Conservation (phyloP, 2,113 vertebrate genomes). For the Laticauda colubrina region DNA sequence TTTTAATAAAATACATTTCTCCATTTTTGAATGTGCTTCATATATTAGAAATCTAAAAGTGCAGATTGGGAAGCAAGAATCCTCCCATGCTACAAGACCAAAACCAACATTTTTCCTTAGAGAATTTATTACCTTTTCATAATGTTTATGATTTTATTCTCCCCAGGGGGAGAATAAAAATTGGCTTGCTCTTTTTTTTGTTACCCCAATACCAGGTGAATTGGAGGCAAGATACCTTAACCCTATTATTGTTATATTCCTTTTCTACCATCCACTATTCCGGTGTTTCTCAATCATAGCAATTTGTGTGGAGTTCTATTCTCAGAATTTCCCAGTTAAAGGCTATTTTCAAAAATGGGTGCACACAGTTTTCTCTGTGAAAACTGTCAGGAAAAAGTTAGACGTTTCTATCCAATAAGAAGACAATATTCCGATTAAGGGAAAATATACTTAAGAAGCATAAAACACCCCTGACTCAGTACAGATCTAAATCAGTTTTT, state of each 20-base stretch:
- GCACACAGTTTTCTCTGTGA: not conserved
- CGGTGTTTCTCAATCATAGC: not conserved
- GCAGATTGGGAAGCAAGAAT: not conserved
- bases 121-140: not conserved
- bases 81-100: not conserved
- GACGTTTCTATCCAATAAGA: not conserved
- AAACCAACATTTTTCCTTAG: not conserved
- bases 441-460: not conserved
- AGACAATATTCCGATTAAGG: not conserved
- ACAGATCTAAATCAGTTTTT: not conserved
- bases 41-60: not conserved
- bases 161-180: not conserved
- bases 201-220: not conserved
- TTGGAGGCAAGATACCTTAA: not conserved
- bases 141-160: not conserved
- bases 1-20: not conserved
- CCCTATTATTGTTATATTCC: not conserved
- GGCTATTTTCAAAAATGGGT: not conserved
- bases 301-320: not conserved
- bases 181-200: not conserved
- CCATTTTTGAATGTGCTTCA: not conserved
- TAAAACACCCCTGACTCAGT: not conserved
- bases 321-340: not conserved
- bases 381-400: not conserved
- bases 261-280: not conserved